A percentile compares a stretch with the other conserved stretches of the same genome.
phyloP scores from a whole-genome alignment of 2,888 invertebrate species.

The Epistrophe eligans region DNA sequence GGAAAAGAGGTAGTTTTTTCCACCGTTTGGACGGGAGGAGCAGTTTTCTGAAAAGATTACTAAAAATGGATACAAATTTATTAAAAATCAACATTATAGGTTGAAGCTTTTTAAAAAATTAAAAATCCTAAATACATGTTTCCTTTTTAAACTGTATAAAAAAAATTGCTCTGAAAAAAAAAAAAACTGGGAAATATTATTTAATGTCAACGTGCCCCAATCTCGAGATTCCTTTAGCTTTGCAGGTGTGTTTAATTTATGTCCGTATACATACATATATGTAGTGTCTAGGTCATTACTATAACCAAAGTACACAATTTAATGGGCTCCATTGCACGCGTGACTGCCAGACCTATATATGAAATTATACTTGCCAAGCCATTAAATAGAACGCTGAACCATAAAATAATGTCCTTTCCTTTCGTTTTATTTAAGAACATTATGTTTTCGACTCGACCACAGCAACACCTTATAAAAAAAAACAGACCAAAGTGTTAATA shows the following conservation, averaged over 20 bases:
- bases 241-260: slow-evolving; percentile 19
- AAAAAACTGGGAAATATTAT: neutral
- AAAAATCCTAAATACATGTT: no score
- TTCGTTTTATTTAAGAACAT: slow-evolving; percentile 38
- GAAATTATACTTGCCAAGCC: slow-evolving; percentile 31
- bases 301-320: slow-evolving; percentile 9
- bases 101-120: no score
- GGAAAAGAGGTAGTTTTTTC: no score
- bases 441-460: slow-evolving; percentile 9
- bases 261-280: neutral
- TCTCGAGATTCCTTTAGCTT: neutral
- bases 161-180: neutral
- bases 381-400: slow-evolving; percentile 14
- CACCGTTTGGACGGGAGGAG: no score
- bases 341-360: slow-evolving; percentile 5
- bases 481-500: slow-evolving; percentile 59
- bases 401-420: slow-evolving; percentile 32
- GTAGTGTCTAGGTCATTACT: slow-evolving; percentile 22
- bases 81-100: no score
- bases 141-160: no score
- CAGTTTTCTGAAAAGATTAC: no score
- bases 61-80: no score
- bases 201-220: neutral
- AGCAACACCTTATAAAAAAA: slow-evolving; percentile 6
- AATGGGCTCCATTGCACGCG: slow-evolving; percentile 21